A percentile compares a stretch with the other conserved stretches of the same genome.
Evolutionary conservation across 2,113 vertebrate genomes (phyloP).

Genomic region (Anolis carolinensis): DNA sequence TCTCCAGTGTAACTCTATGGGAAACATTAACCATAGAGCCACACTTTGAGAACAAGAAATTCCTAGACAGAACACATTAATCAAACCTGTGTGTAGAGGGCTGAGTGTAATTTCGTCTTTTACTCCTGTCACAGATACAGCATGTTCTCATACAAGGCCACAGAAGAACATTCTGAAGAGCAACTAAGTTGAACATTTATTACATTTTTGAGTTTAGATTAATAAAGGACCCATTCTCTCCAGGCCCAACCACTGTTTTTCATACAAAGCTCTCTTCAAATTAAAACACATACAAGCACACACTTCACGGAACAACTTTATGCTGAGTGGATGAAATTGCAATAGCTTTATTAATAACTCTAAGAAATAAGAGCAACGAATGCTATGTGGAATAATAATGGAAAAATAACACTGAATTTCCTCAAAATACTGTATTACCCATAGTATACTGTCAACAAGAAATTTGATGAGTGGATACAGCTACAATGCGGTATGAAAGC

Average conservation of each 20-base stretch:
- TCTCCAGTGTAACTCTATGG: too few relatives aligned
- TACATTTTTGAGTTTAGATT: background rate
- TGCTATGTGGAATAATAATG: background rate
- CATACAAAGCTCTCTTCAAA: background rate
- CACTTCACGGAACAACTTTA: background rate
- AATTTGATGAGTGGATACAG: background rate
- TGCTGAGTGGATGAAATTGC: background rate
- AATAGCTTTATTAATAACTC: background rate
- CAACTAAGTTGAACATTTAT: background rate
- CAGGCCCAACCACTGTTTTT: background rate
- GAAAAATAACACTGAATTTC: background rate
- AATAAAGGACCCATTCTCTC: background rate
- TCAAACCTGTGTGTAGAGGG: too few relatives aligned
- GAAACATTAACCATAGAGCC: too few relatives aligned
- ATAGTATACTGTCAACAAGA: background rate
- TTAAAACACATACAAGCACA: background rate
- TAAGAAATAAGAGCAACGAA: background rate
- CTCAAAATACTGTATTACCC: background rate
- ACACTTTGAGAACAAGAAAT: too few relatives aligned
- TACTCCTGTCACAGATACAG: too few relatives aligned
- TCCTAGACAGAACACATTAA: too few relatives aligned
- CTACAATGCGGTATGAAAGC: too few relatives aligned
- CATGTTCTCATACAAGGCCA: background rate
- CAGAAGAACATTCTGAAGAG: background rate
- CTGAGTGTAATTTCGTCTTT: too few relatives aligned